Evolutionary conservation across 2,113 vertebrate genomes (phyloP).

Genomic region (Noturus placidus): DNA sequence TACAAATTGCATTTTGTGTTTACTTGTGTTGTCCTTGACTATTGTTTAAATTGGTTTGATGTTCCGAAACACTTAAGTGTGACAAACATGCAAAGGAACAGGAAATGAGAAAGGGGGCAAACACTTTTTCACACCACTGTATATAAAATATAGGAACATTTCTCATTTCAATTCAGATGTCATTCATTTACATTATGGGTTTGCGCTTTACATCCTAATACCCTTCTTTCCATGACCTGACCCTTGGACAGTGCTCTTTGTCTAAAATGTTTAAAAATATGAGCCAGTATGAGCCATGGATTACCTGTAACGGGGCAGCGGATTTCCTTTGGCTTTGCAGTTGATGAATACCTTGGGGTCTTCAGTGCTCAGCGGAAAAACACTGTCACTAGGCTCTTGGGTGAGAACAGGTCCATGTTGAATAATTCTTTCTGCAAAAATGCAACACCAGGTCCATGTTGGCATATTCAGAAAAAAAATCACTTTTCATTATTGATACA

Average conservation of each 20-base stretch:
- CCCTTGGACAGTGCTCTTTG: not conserved
- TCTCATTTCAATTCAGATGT: not conserved
- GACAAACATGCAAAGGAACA: too few species aligned
- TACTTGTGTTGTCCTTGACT: too few species aligned
- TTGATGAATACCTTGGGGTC: slow-evolving; percentile 81
- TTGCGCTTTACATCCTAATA: not conserved
- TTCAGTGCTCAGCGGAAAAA: slow-evolving; percentile 76
- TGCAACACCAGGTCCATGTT: not conserved
- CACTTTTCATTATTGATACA: not conserved
- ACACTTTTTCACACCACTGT: too few species aligned
- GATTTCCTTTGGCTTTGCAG: slow-evolving; percentile 82
- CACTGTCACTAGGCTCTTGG: slow-evolving; percentile 81
- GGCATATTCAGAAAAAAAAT: not conserved
- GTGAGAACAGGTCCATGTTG: slow-evolving; percentile 80
- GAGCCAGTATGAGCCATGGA: slow-evolving; percentile 7
- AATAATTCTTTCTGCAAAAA: slow-evolving; percentile 69
- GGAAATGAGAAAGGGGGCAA: too few species aligned
- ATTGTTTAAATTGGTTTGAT: too few species aligned
- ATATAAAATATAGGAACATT: not conserved
- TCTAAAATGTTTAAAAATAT: not conserved
- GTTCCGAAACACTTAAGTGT: too few species aligned
- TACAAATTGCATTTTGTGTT: too few species aligned
- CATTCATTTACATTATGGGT: not conserved
- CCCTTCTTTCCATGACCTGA: not conserved
- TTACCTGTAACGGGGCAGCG: slow-evolving; percentile 80